Evolutionary conservation across 2,113 vertebrate genomes (phyloP).

Genomic region (Phrynocephalus versicolor): DNA sequence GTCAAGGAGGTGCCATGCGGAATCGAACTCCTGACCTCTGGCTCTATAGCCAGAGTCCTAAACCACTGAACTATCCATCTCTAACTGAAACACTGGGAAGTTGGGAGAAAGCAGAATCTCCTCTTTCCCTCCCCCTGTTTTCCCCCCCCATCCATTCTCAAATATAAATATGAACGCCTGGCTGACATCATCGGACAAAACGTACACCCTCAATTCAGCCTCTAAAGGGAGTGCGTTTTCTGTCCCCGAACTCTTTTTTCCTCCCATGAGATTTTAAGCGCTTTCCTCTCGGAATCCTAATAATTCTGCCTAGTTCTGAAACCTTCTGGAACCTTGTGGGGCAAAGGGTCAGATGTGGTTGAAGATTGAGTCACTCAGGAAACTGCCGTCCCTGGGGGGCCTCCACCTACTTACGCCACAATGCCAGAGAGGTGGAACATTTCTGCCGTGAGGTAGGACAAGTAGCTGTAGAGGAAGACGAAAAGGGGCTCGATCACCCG

Average conservation of each 20-base stretch:
- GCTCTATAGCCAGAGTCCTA: no score
- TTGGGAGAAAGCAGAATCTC: background rate
- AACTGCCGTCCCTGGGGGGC: background rate
- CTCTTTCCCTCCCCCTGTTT: background rate
- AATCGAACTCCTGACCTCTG: no score
- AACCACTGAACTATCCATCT: no score
- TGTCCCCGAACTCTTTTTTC: background rate
- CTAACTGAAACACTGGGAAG: background rate
- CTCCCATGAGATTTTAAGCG: background rate
- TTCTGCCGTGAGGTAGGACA: constrained; percentile 84
- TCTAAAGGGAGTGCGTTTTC: no score
- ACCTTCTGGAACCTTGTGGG: accelerated
- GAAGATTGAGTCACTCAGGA: background rate
- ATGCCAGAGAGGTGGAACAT: constrained; percentile 86
- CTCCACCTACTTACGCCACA: constrained; percentile 76
- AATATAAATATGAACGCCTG: background rate
- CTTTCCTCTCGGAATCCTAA: accelerated
- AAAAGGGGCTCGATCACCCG: constrained; percentile 82
- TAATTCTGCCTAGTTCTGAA: background rate
- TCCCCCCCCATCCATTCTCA: background rate
- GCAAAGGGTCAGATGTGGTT: background rate
- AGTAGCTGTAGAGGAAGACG: constrained; percentile 86
- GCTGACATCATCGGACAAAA: background rate
- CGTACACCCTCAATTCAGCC: background rate
- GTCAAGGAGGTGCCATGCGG: no score